Base-by-base conservation (phyloP, 2,113 vertebrate species). In the Sapayoa aenigma region DNA sequence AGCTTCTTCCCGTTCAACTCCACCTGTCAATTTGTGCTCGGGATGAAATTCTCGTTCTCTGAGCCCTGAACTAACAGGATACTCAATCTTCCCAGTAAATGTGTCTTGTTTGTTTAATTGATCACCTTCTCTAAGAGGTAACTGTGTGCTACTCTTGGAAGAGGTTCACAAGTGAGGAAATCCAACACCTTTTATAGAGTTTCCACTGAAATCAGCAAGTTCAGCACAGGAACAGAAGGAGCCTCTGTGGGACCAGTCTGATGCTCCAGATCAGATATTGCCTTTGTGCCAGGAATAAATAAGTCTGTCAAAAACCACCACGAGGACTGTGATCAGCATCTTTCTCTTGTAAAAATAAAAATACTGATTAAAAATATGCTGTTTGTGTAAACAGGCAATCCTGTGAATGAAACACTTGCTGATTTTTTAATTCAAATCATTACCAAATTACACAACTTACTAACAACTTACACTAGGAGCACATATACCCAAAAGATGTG, bases 371-470 rank as follows among this genome's bases (percentile, higher is more conserved):
- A 91, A 76, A 25, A 62, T 2, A 22, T 8, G 41, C 53, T 83
- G 50, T 44, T 14, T 4, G 11, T 8, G 20, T 20, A 21, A 47
- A 56, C 0, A 3, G 39, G 49, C 5, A 58, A 75, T 2, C 5
- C 23, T 47, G 58, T 11, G 72, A 89, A 68, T 2, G 9, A 46
- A 84, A 59, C 8, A 9, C 14, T 9, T 55, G 10, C 15, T 65
- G 30, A 22, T 18, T 21, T 84, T 73, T 39, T 4, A 71, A 84
- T 63, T 80, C 42, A 41, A 72, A 59, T 63, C 56, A 19, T 6
- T 12, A 23, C 59, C 3, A 31, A 50, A 17, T 65, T 44, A 44
- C 12, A 66, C 25, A 46, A 21, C 9, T 65, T 42, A 22, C 20
- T n/a, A 58, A 58, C 2, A 21, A n/a, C 24, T 50, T 73, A 37